Percentiles rank a stretch among this genome's conserved stretches.
Evolutionary conservation across 2,888 invertebrate species (phyloP).

Genomic region (Alentia gelatinosa): DNA sequence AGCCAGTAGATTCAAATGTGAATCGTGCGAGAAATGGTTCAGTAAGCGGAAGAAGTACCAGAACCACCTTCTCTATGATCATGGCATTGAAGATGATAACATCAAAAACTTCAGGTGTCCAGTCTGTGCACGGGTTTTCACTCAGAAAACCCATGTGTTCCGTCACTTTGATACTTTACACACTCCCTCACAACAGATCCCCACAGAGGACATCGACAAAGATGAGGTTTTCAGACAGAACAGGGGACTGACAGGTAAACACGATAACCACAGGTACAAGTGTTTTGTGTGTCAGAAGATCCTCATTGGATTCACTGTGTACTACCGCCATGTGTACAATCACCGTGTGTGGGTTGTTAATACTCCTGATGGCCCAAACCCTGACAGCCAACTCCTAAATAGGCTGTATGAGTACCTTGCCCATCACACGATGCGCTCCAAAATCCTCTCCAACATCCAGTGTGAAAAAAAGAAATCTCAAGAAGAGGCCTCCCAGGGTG

Average conservation of each 20-base stretch:
- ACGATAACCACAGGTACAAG: conserved; percentile 24
- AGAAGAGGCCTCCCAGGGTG: not conserved
- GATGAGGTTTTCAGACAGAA: not conserved
- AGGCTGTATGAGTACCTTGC: not conserved
- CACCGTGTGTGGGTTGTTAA: conserved; percentile 58
- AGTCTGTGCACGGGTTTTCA: conserved; percentile 59
- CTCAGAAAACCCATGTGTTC: conserved; percentile 57
- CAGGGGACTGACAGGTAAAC: not conserved
- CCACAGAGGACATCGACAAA: not conserved
- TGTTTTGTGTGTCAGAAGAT: conserved; percentile 60
- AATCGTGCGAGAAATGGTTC: conserved; percentile 41
- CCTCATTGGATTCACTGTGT: not conserved
- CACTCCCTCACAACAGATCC: conserved; percentile 56
- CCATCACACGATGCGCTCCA: not conserved
- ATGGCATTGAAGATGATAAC: conserved; percentile 49
- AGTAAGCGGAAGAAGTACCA: not conserved
- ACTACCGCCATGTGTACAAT: conserved; percentile 49
- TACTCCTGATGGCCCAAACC: conserved; percentile 1
- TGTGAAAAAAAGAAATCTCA: not conserved
- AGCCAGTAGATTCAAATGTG: conserved; percentile 11
- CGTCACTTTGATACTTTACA: conserved; percentile 61
- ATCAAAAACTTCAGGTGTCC: conserved; percentile 55
- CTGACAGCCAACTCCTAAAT: conserved; percentile 5
- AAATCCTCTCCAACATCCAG: not conserved
- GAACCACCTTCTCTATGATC: conserved; percentile 38